These are phyloP conservation scores for Chironomus striatipennis DNA, from an alignment of 1,140 invertebrate species.

Conservation along the genomic window DNA sequence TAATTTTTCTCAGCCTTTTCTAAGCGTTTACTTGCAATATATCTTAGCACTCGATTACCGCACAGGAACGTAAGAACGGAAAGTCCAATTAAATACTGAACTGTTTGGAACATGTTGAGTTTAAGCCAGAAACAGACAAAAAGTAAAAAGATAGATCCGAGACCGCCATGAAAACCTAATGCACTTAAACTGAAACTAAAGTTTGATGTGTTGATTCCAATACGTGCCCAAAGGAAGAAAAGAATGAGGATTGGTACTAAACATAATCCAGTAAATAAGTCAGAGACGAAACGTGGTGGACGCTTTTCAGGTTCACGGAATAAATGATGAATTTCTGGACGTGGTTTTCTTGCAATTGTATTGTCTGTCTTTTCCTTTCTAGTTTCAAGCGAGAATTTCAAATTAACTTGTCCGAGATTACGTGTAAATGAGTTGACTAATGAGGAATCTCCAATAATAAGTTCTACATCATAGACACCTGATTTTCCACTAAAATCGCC, in stretches of 20 bases:
- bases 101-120: constrained; percentile 93
- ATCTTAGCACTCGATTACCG: constrained; percentile 80
- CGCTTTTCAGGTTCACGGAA: constrained; percentile 89
- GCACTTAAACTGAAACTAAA: constrained; percentile 72
- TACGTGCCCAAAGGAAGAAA: constrained; percentile 75
- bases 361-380: constrained; percentile 29
- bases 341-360: constrained; percentile 44
- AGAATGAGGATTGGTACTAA: constrained; percentile 75
- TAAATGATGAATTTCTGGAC: constrained; percentile 84
- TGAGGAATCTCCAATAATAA: constrained; percentile 85
- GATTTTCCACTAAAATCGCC: constrained; percentile 70
- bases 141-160: constrained; percentile 75
- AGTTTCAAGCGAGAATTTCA: constrained; percentile 56
- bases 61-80: constrained; percentile 80
- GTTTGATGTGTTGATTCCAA: constrained; percentile 83
- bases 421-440: constrained; percentile 85
- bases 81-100: constrained; percentile 78
- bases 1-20: constrained; percentile 11
- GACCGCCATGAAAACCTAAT: constrained; percentile 77
- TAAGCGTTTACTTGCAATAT: constrained; percentile 49
- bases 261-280: constrained; percentile 80
- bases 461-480: constrained; percentile 71
- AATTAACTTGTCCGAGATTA: constrained; percentile 64
- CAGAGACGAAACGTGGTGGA: constrained; percentile 77
- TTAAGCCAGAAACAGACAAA: constrained; percentile 87